phyloP scores from a whole-genome alignment of 2,797 vertebrate genomes.

The Pangasius mekongensis region DNA sequence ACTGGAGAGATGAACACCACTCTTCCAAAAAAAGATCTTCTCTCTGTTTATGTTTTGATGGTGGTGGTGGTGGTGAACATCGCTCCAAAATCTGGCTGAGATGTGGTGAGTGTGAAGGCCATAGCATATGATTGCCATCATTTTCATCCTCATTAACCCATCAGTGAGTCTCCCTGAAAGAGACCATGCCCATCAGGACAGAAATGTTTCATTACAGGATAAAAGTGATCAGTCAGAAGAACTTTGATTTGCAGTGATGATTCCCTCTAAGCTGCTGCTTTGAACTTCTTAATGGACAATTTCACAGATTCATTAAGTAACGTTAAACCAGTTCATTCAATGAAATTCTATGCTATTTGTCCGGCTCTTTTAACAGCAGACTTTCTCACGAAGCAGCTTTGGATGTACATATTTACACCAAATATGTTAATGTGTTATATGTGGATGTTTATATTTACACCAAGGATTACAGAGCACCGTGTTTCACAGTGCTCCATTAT shows the following conservation, averaged over 20 bases:
- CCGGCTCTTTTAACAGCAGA: not conserved
- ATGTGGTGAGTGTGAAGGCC: not conserved
- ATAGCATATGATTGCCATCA: not conserved
- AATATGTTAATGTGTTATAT: not conserved
- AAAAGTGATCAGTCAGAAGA: not conserved
- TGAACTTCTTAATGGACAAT: not conserved
- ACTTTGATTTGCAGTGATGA: not conserved
- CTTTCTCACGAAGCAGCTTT: not conserved
- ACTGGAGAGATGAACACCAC: no score
- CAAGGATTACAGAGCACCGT: not conserved
- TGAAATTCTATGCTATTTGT: not conserved
- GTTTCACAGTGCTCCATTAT: not conserved
- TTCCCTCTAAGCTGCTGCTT: not conserved
- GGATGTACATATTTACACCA: not conserved
- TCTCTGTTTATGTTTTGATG: not conserved
- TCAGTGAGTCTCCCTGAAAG: not conserved
- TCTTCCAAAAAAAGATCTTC: not conserved
- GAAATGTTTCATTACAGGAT: not conserved
- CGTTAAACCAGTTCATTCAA: not conserved
- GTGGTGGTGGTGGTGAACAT: not conserved
- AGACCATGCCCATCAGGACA: not conserved
- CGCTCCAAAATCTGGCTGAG: not conserved
- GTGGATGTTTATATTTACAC: not conserved
- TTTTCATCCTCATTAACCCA: not conserved
- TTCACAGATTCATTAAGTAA: not conserved